A percentile compares a stretch with the other conserved stretches of the same genome.
Evolutionary conservation across 2,797 vertebrate species (phyloP).

Genomic region (Ctenopoma kingsleyae): DNA sequence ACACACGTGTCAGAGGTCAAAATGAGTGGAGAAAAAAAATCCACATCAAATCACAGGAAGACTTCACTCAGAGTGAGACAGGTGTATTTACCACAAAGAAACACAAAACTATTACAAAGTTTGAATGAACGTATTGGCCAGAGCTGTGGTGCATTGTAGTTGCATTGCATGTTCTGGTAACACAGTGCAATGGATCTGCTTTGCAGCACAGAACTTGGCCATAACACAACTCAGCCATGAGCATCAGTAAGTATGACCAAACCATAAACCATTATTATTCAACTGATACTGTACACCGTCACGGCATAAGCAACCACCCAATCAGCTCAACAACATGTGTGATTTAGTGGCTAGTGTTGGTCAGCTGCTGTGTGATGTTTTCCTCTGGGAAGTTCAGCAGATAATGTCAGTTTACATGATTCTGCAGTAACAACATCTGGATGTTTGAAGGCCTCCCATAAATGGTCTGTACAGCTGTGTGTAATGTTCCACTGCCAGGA

Average conservation of each 20-base stretch:
- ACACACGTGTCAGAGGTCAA: conserved; percentile 18
- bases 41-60: not conserved
- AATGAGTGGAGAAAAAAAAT: not conserved
- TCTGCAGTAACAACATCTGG: not conserved
- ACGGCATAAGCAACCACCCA: not conserved
- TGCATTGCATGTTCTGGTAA: conserved; percentile 92
- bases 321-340: too few species aligned
- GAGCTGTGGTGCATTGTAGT: conserved; percentile 97
- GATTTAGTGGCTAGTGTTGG: not conserved
- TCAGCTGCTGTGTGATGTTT: not conserved
- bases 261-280: too few species aligned
- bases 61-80: not conserved
- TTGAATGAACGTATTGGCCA: conserved; percentile 30
- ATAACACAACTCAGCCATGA: conserved; percentile 10
- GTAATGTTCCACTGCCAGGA: not conserved
- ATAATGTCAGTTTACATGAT: not conserved
- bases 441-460: not conserved
- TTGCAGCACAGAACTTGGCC: conserved; percentile 86
- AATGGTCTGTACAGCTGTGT: not conserved
- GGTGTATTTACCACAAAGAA: not conserved
- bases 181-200: conserved; percentile 90
- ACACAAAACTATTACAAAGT: not conserved
- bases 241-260: not conserved
- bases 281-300: too few species aligned
- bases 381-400: not conserved